Evolutionary conservation across 2,113 vertebrate genomes (phyloP), one percentile per base, ranked within the genome.

Genomic region (Lagopus muta): DNA sequence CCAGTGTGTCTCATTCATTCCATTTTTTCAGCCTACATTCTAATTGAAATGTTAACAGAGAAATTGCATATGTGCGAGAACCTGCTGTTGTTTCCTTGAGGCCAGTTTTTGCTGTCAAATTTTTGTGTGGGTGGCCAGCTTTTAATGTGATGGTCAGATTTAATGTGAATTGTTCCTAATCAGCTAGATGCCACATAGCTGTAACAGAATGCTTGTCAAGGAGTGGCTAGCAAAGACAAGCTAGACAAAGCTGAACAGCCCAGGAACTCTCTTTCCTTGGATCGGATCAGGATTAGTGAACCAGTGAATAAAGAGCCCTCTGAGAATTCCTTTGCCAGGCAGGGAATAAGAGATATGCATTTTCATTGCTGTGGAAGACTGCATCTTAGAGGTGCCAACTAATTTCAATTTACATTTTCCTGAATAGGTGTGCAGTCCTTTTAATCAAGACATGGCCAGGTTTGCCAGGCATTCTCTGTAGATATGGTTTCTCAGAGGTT

Each of bases 121-220:
- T 86, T 79, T 71, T 52, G 47, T 83, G 88, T 62, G 55, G 58
- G 86, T 81, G 34, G 69, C 19, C 65, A 74, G 32, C 13, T 58
- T 85, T 90, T 88, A 80, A 67, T 66, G 65, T 36, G 67, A 69
- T 93, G 77, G 73, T 91, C 82, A 94, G 83, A 92, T 95, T 90
- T 67, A 66, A 54, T 5, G 13, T 57, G 86, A 82, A 66, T 79
- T 82, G 58, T 82, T 90, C 45, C 70, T 85, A 70, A 28, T 12
- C 6, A 8, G 54, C 54, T 80, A 82, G 82, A 60, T 80, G 54
- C 72, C 72, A 48, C 47, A 24, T 83, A 54, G 30, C 57, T 79
- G 55, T 89, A 66, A 66, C 11, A 69, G 72, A 43, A 66, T 8
- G 14, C 50, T 88, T 90, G 92, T 87, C 67, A 88, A 70, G 76